Evolutionary conservation across 2,797 vertebrate species (phyloP), one percentile per base, ranked within the genome.

Genomic region (Arrhamphus sclerolepis): DNA sequence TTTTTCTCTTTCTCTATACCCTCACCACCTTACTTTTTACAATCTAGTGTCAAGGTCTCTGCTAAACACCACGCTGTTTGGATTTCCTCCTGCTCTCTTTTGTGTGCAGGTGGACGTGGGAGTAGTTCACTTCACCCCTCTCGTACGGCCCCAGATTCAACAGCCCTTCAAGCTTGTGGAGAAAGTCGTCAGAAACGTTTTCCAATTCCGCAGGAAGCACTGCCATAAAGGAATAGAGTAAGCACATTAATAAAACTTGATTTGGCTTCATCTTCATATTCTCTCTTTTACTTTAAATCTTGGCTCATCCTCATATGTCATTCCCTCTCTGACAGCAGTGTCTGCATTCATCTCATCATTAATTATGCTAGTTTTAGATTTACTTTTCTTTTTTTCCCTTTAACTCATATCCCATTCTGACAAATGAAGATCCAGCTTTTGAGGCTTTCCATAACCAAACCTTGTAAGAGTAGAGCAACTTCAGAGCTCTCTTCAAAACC

Each of bases 121-220:
- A 20, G 94, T 99, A 53, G 94, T 98, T 40, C 95, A 91, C 87
- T 96, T 99, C 88, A 96, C 92, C 8, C 98, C 98, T 0, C 82
- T 99, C 87, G 84, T 89, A 56, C 76, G 91, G 64, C 95, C 98
- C 40, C 92, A 90, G 90, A 98, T 99, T 77, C 72, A 94, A 81
- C 97, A 98, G 83, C 96, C 98, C 0, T 99, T 99, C 81, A 77
- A 91, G 72, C 81, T 98, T 53, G 96, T 99, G 77, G 96, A 99
- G 86, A 98, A 95, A 85, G 87, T 98, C 17, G 94, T 98, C 72
- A 92, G 31, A 83, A 95, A 92, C 21, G 63, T 88, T 46, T 98
- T 99, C 80, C 97, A 98, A 59, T 98, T 97, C 83, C 93, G 96
- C 77, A 92, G 96, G 86, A 99, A 99, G 86, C 81, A 94, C 84